Percentiles rank a stretch among this genome's conserved stretches.
phyloP scores from a whole-genome alignment of 2,797 vertebrate species.

The Thaleichthys pacificus region DNA sequence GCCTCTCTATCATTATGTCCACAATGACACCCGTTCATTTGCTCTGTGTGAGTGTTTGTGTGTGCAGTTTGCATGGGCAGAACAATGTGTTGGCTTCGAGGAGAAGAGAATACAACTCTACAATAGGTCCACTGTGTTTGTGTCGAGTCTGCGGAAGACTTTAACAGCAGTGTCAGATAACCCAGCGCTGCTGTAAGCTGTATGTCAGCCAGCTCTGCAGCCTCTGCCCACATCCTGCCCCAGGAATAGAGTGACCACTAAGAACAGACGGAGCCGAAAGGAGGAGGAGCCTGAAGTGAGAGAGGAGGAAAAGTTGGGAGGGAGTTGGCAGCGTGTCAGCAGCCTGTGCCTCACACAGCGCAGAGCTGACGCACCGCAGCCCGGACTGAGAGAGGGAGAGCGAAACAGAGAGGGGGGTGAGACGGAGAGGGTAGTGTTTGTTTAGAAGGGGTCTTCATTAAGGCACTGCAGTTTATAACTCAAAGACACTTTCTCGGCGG shows the following conservation, averaged over 20 bases:
- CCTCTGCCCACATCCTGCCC: conserved; percentile 14
- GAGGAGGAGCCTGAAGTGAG: conserved; percentile 48
- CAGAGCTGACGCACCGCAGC: conserved; percentile 74
- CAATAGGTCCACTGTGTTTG: conserved; percentile 37
- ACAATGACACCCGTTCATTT: conserved; percentile 73
- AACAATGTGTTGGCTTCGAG: conserved; percentile 52
- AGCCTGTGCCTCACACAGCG: conserved; percentile 62
- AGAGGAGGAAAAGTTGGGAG: conserved; percentile 55
- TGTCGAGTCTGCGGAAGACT: conserved; percentile 18
- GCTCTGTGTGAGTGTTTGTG: conserved; percentile 54
- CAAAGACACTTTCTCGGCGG: conserved; percentile 25
- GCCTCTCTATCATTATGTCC: conserved; percentile 47
- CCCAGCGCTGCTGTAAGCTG: conserved; percentile 32
- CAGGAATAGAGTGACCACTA: conserved; percentile 27
- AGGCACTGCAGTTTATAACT: conserved; percentile 27
- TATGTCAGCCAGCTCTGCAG: conserved; percentile 21
- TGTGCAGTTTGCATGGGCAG: conserved; percentile 49
- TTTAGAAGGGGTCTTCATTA: conserved; percentile 55
- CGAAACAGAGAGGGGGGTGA: conserved; percentile 34
- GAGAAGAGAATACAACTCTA: conserved; percentile 48
- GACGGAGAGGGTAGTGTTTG: conserved; percentile 65
- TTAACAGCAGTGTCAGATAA: conserved; percentile 30
- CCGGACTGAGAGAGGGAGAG: conserved; percentile 38
- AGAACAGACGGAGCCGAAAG: conserved; percentile 26
- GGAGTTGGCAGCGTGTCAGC: conserved; percentile 69